Percentiles rank a stretch among this genome's conserved stretches.
These are phyloP conservation scores for Volucella zonaria DNA, from an alignment of 2,888 invertebrate species.

Conservation along the genomic window DNA sequence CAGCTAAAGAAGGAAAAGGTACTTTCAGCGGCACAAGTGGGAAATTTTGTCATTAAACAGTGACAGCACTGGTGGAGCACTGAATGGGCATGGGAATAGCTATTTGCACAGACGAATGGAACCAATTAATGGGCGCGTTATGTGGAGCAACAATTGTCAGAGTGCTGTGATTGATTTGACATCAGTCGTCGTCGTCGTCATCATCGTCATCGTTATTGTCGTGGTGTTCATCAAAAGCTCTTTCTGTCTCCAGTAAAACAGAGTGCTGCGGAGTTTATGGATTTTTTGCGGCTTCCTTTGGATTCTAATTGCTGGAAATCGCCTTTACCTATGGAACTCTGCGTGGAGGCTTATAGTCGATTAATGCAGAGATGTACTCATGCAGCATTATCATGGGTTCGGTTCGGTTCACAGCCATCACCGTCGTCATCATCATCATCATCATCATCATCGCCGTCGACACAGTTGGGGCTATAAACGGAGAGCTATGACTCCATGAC, in stretches of 20 bases:
- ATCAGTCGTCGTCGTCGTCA: constrained; percentile 8
- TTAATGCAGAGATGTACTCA: constrained; percentile 42
- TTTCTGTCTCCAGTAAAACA: background rate
- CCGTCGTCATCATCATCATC: constrained; percentile 27
- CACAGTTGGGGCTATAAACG: constrained; percentile 31
- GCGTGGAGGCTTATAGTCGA: constrained; percentile 10
- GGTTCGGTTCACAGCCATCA: background rate
- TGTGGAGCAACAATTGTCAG: constrained; percentile 69
- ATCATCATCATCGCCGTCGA: constrained; percentile 17
- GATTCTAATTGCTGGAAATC: constrained; percentile 60
- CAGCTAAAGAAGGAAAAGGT: too few relatives aligned
- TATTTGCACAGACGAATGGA: constrained; percentile 22
- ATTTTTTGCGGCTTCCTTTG: constrained; percentile 27
- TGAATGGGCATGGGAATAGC: too few relatives aligned
- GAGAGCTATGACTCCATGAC: constrained; percentile 53
- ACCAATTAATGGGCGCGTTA: constrained; percentile 61
- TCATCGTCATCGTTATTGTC: background rate
- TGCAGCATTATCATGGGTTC: constrained; percentile 55
- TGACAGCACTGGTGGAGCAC: too few relatives aligned
- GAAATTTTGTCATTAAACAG: too few relatives aligned
- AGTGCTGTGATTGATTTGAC: constrained; percentile 71
- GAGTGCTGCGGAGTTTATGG: constrained; percentile 34
- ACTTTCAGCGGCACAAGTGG: too few relatives aligned
- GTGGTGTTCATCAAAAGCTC: background rate
- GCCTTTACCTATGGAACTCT: constrained; percentile 13